Conservation (phyloP, 2,888 invertebrate species). For the Creontiades dilutus region DNA sequence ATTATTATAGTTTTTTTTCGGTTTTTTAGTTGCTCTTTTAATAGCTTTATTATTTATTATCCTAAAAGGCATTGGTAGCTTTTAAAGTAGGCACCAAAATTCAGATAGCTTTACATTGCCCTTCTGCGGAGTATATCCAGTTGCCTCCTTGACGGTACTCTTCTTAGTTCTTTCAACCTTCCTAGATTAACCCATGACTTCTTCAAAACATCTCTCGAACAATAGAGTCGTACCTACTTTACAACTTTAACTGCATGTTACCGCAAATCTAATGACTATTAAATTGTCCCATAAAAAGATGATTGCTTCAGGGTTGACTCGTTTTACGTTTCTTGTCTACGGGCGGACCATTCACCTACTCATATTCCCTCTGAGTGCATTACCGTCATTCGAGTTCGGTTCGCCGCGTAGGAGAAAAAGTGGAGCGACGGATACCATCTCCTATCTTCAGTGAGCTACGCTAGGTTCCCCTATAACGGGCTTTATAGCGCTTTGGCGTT, state of each 20-base stretch:
- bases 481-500: background rate
- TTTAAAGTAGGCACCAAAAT: too few relatives aligned
- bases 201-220: background rate
- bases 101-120: too few relatives aligned
- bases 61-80: too few relatives aligned
- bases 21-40: too few relatives aligned
- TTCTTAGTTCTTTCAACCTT: too few relatives aligned
- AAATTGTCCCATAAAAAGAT: background rate
- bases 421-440: background rate
- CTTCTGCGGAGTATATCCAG: too few relatives aligned
- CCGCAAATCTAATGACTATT: constrained; percentile 4
- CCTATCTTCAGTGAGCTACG: background rate
- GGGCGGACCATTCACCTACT: background rate
- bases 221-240: background rate
- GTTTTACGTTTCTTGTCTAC: background rate
- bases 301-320: background rate
- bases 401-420: background rate
- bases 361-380: constrained; percentile 17
- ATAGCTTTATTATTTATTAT: too few relatives aligned
- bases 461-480: background rate
- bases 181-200: background rate
- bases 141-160: too few relatives aligned
- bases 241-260: background rate
- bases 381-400: constrained; percentile 15
- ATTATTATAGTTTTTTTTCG: too few relatives aligned